phyloP scores from a whole-genome alignment of 2,888 invertebrate genomes.

The Nymphalis c-album region DNA sequence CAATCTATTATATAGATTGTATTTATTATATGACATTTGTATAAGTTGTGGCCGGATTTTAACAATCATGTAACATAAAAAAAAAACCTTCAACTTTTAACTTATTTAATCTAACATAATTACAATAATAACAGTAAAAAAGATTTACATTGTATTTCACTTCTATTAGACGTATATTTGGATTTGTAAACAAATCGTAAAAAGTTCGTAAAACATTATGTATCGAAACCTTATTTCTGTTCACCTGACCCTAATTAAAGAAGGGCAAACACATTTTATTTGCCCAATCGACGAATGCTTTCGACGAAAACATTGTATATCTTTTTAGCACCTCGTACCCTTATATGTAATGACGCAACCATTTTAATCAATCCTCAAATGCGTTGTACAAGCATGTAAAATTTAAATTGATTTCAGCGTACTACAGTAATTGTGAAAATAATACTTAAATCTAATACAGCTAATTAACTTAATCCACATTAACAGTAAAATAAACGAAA shows the following conservation, averaged over 20 bases:
- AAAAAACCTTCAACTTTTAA: background rate
- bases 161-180: background rate
- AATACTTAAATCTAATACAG: too few relatives aligned
- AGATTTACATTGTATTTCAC: background rate
- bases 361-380: background rate
- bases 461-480: too few relatives aligned
- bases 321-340: background rate
- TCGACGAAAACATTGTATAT: slow-evolving; percentile 10
- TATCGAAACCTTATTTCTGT: slow-evolving; percentile 10
- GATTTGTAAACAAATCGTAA: slow-evolving; percentile 2
- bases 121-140: background rate
- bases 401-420: too few relatives aligned
- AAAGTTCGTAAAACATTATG: background rate
- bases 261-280: slow-evolving; percentile 13
- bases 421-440: too few relatives aligned
- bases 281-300: slow-evolving; percentile 9
- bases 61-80: too few relatives aligned
- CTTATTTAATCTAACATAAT: background rate
- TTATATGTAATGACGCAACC: background rate
- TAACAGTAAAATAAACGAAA: too few relatives aligned
- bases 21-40: too few relatives aligned
- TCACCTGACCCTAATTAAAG: slow-evolving; percentile 21
- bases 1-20: too few relatives aligned
- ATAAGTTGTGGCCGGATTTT: too few relatives aligned
- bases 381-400: too few relatives aligned